phyloP scores from a whole-genome alignment of 2,888 invertebrate genomes.

The Diarsia brunnea region DNA sequence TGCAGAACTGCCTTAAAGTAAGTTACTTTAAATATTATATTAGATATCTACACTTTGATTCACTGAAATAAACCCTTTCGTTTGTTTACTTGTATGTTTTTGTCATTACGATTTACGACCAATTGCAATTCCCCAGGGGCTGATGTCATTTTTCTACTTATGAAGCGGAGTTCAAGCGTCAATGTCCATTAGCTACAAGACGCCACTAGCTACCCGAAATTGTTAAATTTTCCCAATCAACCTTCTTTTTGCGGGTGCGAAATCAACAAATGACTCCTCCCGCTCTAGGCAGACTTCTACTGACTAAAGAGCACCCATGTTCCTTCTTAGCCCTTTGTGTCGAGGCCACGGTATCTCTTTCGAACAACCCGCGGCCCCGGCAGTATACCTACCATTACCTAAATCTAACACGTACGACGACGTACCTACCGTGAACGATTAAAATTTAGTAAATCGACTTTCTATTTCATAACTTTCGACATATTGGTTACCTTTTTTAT shows the following conservation, averaged over 20 bases:
- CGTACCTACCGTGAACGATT: too few species aligned
- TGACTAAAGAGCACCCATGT: too few species aligned
- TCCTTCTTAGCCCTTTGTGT: too few species aligned
- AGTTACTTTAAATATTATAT: constrained; percentile 71
- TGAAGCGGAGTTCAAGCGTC: not conserved
- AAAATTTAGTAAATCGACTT: not conserved
- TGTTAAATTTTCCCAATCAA: too few species aligned
- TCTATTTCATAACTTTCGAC: not conserved
- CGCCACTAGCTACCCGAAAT: too few species aligned
- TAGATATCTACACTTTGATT: constrained; percentile 77
- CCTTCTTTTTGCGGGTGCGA: too few species aligned
- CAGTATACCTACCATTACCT: too few species aligned
- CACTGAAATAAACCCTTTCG: constrained; percentile 77
- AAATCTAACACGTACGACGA: too few species aligned
- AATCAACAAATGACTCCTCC: too few species aligned
- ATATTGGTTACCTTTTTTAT: not conserved
- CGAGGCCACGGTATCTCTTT: too few species aligned
- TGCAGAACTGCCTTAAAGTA: constrained; percentile 88
- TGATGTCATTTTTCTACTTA: not conserved
- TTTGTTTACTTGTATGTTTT: constrained; percentile 59
- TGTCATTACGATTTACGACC: not conserved
- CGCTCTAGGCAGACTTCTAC: too few species aligned
- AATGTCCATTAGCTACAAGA: not conserved
- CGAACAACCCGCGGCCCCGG: too few species aligned
- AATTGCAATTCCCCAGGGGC: not conserved